A percentile compares a stretch with the other conserved stretches of the same genome.
These are phyloP conservation scores for Calephelis perditalis DNA, from an alignment of 2,888 invertebrate species.

Conservation along the genomic window DNA sequence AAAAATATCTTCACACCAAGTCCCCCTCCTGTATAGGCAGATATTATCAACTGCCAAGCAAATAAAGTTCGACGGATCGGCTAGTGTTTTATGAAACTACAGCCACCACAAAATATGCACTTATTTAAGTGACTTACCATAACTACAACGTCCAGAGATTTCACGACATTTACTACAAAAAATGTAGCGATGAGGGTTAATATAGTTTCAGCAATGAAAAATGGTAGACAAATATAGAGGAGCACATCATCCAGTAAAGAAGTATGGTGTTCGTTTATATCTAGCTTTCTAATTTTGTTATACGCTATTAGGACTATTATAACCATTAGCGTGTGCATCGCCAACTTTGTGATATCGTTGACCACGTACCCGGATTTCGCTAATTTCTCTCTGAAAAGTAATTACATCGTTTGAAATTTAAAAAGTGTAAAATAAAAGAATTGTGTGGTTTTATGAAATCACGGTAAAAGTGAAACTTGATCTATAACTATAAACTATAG, in stretches of 20 bases:
- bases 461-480: too few species aligned
- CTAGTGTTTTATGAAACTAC: too few species aligned
- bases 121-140: neutral
- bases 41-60: too few species aligned
- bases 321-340: slow-evolving; percentile 14
- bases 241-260: slow-evolving; percentile 83
- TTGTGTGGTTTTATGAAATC: too few species aligned
- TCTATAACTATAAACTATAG: too few species aligned
- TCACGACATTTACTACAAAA: slow-evolving; percentile 33
- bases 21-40: too few species aligned
- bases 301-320: slow-evolving; percentile 78
- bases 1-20: too few species aligned
- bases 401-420: too few species aligned
- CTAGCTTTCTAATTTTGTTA: slow-evolving; percentile 79
- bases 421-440: too few species aligned
- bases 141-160: slow-evolving; percentile 5
- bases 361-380: neutral
- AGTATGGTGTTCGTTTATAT: slow-evolving; percentile 80
- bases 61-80: too few species aligned
- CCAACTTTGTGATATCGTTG: slow-evolving; percentile 9
- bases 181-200: slow-evolving; percentile 83
- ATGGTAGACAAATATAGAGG: slow-evolving; percentile 83
- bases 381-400: too few species aligned
- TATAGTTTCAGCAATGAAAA: slow-evolving; percentile 83
- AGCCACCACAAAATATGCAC: too few species aligned